These are phyloP conservation scores for Halcyon leucocephala DNA, from an alignment of 2,797 vertebrate species.

Conservation along the genomic window DNA sequence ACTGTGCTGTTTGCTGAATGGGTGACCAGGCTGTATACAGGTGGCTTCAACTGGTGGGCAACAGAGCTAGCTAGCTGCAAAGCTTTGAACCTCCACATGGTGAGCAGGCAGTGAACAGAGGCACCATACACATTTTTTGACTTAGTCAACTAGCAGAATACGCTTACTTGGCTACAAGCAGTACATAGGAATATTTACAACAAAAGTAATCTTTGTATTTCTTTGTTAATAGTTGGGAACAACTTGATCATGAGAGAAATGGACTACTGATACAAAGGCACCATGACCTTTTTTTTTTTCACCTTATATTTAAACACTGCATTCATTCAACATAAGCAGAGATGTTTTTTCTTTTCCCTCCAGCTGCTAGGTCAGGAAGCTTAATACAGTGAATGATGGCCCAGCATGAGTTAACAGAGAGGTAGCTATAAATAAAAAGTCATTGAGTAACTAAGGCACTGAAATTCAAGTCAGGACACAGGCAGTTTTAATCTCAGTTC, in stretches of 20 bases:
- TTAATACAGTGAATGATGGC: background rate
- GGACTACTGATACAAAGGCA: background rate
- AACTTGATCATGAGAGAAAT: background rate
- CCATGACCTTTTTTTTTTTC: background rate
- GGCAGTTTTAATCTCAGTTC: background rate
- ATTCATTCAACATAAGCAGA: background rate
- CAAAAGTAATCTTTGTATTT: background rate
- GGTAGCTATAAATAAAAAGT: background rate
- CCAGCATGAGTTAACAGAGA: background rate
- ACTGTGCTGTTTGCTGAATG: background rate
- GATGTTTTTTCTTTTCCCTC: too few relatives aligned
- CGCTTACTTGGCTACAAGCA: background rate
- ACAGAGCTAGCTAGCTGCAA: background rate
- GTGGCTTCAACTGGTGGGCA: background rate
- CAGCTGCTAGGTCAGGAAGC: background rate
- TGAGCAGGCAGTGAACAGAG: background rate
- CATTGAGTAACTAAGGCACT: background rate
- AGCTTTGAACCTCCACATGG: background rate
- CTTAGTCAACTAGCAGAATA: background rate
- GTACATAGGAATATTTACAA: background rate
- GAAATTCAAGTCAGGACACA: background rate
- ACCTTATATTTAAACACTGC: background rate
- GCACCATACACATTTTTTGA: background rate
- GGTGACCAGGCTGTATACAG: background rate
- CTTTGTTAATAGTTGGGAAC: background rate